Conservation (phyloP, 2,888 invertebrate genomes). For the Choristoneura rosaceana region DNA sequence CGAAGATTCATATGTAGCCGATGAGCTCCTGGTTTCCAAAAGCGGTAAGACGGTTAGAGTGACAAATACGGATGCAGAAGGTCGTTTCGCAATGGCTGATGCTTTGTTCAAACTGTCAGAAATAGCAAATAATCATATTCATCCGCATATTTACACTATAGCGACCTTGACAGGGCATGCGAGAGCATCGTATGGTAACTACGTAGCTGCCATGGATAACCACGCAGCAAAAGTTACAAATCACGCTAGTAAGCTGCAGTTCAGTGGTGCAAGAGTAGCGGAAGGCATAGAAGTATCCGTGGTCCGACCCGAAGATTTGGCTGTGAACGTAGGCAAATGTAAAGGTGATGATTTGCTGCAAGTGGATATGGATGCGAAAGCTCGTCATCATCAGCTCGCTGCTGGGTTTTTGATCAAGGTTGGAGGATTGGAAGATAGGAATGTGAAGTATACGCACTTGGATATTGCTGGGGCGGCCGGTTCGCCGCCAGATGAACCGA, state of each 20-base stretch:
- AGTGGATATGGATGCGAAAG: constrained; percentile 64
- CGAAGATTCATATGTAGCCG: constrained; percentile 92
- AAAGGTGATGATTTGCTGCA: constrained; percentile 92
- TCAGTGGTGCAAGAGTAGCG: constrained; percentile 87
- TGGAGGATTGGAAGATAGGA: constrained; percentile 92
- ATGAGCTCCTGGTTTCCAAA: constrained; percentile 92
- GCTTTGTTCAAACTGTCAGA: constrained; percentile 83
- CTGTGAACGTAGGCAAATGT: constrained; percentile 87
- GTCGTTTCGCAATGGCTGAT: constrained; percentile 95
- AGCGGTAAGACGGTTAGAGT: constrained; percentile 93
- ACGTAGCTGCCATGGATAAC: constrained; percentile 90
- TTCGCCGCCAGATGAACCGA: constrained; percentile 87
- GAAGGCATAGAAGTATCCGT: constrained; percentile 93
- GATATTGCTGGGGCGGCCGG: constrained; percentile 92
- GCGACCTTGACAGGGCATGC: constrained; percentile 95
- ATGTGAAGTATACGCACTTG: constrained; percentile 91
- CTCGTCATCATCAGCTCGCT: constrained; percentile 80
- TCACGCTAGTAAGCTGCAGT: constrained; percentile 87
- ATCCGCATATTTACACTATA: constrained; percentile 94
- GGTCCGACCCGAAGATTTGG: constrained; percentile 88
- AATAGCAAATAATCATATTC: constrained; percentile 87
- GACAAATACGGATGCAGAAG: constrained; percentile 96
- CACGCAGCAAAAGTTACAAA: constrained; percentile 87
- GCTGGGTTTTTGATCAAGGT: constrained; percentile 91
- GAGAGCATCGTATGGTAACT: constrained; percentile 87